Percentiles rank a stretch among this genome's conserved stretches.
Evolutionary conservation across 23 tunicate species (phyloP).

Genomic region (Styela clava): DNA sequence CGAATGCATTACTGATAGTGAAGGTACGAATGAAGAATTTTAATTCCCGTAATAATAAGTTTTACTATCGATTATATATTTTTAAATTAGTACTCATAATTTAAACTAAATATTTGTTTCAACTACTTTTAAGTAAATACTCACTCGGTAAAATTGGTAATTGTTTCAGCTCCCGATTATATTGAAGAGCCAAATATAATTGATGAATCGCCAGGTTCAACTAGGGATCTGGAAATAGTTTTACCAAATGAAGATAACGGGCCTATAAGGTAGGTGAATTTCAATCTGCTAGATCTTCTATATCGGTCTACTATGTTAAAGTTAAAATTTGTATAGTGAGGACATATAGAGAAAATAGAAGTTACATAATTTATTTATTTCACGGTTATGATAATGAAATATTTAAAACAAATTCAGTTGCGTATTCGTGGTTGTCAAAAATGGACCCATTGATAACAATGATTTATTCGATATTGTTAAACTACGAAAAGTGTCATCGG

Average conservation of each 20-base stretch:
- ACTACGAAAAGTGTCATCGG: background rate
- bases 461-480: background rate
- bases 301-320: background rate
- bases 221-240: background rate
- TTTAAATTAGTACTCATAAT: too few relatives aligned
- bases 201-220: background rate
- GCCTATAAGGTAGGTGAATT: background rate
- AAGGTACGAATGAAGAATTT: too few relatives aligned
- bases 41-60: too few relatives aligned
- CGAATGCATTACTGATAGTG: too few relatives aligned
- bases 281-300: background rate
- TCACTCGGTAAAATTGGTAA: background rate
- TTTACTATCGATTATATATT: too few relatives aligned
- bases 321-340: too few relatives aligned
- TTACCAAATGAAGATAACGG: background rate
- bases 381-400: background rate
- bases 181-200: background rate
- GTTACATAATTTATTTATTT: background rate
- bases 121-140: too few relatives aligned
- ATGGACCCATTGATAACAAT: background rate
- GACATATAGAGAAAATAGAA: too few relatives aligned
- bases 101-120: too few relatives aligned
- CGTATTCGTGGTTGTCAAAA: background rate
- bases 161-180: background rate
- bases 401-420: background rate